A percentile compares a stretch with the other conserved stretches of the same genome.
Conservation (phyloP, 2,888 invertebrate species). For the Eupithecia insigniata region DNA sequence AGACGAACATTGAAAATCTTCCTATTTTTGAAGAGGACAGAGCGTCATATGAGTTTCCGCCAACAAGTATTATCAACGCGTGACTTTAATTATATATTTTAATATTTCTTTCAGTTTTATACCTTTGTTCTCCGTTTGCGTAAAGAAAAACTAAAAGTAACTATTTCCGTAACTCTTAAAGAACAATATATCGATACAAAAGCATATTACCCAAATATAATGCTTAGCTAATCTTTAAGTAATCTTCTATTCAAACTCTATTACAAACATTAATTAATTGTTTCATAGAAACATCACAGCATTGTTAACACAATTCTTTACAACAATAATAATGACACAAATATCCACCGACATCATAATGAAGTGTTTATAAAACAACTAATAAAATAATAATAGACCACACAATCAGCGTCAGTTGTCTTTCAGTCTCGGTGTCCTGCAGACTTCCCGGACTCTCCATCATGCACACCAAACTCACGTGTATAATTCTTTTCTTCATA, state of each 20-base stretch:
- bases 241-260: not conserved
- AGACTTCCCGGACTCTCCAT: not conserved
- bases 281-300: not conserved
- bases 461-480: not conserved
- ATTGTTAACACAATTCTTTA: not conserved
- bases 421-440: not conserved
- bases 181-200: not conserved
- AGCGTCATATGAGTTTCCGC: not conserved
- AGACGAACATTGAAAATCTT: too few species aligned
- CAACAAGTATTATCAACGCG: not conserved
- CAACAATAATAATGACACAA: not conserved
- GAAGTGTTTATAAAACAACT: constrained; percentile 1
- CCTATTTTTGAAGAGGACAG: not conserved
- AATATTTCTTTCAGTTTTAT: too few species aligned
- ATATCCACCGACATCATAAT: not conserved
- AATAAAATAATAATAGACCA: not conserved
- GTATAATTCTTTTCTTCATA: not conserved
- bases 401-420: not conserved
- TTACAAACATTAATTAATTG: not conserved
- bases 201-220: not conserved
- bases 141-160: not conserved
- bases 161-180: not conserved
- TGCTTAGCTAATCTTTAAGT: not conserved
- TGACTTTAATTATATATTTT: too few species aligned
- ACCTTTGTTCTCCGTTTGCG: not conserved